Conservation (phyloP, 1,140 invertebrate species). For the Atta cephalotes region DNA sequence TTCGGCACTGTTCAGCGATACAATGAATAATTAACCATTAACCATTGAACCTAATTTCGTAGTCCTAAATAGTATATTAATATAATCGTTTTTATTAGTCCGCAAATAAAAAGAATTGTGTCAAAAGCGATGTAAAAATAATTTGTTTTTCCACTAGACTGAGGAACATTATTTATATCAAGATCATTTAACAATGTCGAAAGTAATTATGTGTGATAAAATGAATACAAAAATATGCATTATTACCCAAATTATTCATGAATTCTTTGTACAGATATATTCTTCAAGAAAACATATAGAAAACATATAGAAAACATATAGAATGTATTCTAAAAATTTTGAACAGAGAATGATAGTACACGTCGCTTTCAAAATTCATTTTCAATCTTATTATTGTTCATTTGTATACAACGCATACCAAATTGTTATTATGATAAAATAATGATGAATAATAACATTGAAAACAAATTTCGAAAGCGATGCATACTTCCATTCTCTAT, state of each 20-base stretch:
- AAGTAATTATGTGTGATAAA: neutral
- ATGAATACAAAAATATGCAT: neutral
- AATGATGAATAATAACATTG: too few species aligned
- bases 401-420: too few species aligned
- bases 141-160: neutral
- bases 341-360: neutral
- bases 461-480: too few species aligned
- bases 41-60: neutral
- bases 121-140: neutral
- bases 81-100: neutral
- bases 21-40: constrained; percentile 18
- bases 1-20: constrained; percentile 11
- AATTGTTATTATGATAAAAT: too few species aligned
- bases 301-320: neutral
- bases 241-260: neutral
- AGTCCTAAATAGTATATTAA: neutral
- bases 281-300: neutral
- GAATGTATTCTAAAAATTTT: neutral
- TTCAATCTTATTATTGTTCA: too few species aligned
- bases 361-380: too few species aligned
- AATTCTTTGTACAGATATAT: constrained; percentile 22
- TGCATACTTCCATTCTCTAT: neutral
- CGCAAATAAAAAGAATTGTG: neutral
- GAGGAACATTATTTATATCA: neutral
- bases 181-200: neutral